Evolutionary conservation across 2,888 invertebrate species (phyloP).

Genomic region (Leptogaster cylindrica): DNA sequence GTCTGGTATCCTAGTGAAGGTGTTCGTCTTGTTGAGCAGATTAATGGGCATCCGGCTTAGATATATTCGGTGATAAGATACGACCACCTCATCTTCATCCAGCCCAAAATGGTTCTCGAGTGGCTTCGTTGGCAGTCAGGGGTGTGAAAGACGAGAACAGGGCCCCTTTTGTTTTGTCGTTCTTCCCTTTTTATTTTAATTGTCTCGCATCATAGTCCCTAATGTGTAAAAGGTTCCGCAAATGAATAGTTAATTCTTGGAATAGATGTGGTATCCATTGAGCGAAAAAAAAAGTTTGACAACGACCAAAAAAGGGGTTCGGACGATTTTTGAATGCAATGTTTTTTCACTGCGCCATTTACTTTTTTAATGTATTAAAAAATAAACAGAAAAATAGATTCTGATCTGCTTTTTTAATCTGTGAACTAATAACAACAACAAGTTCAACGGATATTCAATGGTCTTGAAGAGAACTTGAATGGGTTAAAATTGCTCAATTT

Average conservation of each 20-base stretch:
- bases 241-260: slow-evolving; percentile 7
- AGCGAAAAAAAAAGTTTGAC: not conserved
- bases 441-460: not conserved
- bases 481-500: too few relatives aligned
- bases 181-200: not conserved
- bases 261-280: not conserved
- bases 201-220: not conserved
- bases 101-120: not conserved
- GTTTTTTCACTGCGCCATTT: too few relatives aligned
- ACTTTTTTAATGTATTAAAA: not conserved
- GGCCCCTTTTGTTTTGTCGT: not conserved
- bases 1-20: slow-evolving; percentile 1
- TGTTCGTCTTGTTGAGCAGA: slow-evolving; percentile 7
- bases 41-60: slow-evolving; percentile 30
- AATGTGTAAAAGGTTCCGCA: slow-evolving; percentile 7
- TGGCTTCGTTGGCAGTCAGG: not conserved
- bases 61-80: slow-evolving; percentile 20
- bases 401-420: not conserved
- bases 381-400: too few relatives aligned
- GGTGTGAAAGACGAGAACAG: not conserved
- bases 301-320: not conserved
- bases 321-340: slow-evolving; percentile 5
- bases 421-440: not conserved
- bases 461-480: too few relatives aligned
- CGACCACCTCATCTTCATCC: not conserved